Conservation (phyloP, 2,113 vertebrate species). For the Melanotaenia duboulayi region DNA sequence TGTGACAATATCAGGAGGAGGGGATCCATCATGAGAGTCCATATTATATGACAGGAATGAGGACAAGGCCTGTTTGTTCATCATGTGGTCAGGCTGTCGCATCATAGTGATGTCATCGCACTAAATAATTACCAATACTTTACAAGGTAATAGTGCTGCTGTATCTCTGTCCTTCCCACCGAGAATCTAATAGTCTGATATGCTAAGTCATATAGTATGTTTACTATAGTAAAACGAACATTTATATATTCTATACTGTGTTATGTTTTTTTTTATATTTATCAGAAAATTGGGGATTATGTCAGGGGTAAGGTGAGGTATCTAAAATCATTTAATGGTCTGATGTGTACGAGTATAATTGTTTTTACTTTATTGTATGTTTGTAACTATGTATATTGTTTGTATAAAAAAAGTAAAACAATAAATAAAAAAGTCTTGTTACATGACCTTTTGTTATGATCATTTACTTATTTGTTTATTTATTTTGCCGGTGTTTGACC, state of each 20-base stretch:
- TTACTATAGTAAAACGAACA: no score
- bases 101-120: constrained; percentile 15
- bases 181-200: no score
- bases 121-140: neutral
- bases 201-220: no score
- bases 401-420: no score
- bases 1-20: constrained; percentile 31
- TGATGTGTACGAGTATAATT: neutral
- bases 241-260: no score
- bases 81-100: neutral
- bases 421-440: no score
- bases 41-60: constrained; percentile 34
- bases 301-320: no score
- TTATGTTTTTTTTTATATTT: no score
- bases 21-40: constrained; percentile 13
- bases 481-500: constrained; percentile 10
- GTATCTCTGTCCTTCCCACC: neutral
- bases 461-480: constrained; percentile 2
- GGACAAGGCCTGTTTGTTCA: constrained; percentile 17
- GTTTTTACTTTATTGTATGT: no score
- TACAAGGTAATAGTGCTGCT: neutral
- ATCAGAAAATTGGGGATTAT: neutral
- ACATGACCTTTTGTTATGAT: no score
- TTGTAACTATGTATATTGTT: no score
- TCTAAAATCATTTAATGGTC: no score